A percentile compares a stretch with the other conserved stretches of the same genome.
Evolutionary conservation across 2,797 vertebrate genomes (phyloP).

Genomic region (Chrysocyon brachyurus): DNA sequence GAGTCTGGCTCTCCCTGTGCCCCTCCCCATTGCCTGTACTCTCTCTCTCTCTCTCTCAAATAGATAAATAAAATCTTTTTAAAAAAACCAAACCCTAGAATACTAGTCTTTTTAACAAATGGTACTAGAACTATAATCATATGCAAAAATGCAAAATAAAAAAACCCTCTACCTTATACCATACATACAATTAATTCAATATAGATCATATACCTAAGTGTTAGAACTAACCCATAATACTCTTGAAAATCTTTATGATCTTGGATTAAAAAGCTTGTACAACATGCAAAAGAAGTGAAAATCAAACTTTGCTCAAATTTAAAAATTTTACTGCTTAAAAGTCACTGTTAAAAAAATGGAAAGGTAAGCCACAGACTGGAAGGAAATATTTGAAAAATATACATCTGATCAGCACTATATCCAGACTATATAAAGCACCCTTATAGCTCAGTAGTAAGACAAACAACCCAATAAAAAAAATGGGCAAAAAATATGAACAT

Average conservation of each 20-base stretch:
- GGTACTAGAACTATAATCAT: neutral
- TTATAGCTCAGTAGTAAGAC: neutral
- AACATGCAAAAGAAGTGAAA: neutral
- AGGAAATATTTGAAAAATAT: neutral
- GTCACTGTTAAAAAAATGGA: neutral
- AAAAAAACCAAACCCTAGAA: neutral
- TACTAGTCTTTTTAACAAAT: neutral
- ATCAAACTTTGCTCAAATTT: neutral
- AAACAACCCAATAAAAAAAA: slow-evolving; percentile 14
- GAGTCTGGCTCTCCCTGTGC: neutral
- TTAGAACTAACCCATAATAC: neutral
- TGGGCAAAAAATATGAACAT: neutral
- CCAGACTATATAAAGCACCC: neutral
- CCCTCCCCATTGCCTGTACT: neutral
- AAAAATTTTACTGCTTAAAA: neutral
- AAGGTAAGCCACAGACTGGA: neutral
- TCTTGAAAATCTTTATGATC: neutral
- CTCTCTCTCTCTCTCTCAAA: neutral
- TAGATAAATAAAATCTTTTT: neutral
- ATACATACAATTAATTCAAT: neutral
- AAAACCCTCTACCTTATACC: neutral
- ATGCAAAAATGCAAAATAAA: neutral
- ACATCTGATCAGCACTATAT: neutral
- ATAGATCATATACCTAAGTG: neutral
- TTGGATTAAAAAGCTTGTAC: neutral